phyloP scores from a whole-genome alignment of 2,797 vertebrate species.

The Anguilla anguilla region DNA sequence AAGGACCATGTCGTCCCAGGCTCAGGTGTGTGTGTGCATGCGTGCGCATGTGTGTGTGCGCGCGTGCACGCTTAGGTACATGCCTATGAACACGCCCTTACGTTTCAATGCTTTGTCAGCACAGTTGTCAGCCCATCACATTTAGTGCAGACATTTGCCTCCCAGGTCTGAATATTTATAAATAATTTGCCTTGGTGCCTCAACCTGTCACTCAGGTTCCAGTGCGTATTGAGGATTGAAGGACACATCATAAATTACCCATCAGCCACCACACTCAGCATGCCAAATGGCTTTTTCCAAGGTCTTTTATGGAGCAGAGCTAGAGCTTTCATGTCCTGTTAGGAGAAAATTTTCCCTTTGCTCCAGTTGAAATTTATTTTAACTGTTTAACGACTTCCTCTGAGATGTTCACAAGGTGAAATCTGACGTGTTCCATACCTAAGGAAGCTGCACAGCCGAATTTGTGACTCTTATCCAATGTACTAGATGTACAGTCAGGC shows the following conservation, averaged over 20 bases:
- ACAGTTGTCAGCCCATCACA: not conserved
- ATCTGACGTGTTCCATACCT: conserved; percentile 37
- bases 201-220: conserved; percentile 14
- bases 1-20: not conserved
- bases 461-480: not conserved
- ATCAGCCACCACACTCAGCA: not conserved
- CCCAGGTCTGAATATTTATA: not conserved
- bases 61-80: not conserved
- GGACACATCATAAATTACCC: conserved; percentile 6
- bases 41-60: not conserved
- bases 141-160: not conserved
- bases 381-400: conserved; percentile 40
- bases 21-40: not conserved
- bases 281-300: not conserved
- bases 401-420: conserved; percentile 31
- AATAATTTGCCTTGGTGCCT: conserved; percentile 6
- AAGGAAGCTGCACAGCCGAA: conserved; percentile 22
- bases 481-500: not conserved
- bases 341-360: conserved; percentile 10
- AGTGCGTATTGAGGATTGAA: conserved; percentile 1
- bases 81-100: not conserved
- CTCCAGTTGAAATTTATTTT: conserved; percentile 33
- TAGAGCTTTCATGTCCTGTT: conserved; percentile 23
- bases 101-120: conserved; percentile 2
- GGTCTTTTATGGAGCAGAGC: conserved; percentile 5